Evolutionary conservation across 2,797 vertebrate genomes (phyloP).

Genomic region (Syngnathus rostellatus): DNA sequence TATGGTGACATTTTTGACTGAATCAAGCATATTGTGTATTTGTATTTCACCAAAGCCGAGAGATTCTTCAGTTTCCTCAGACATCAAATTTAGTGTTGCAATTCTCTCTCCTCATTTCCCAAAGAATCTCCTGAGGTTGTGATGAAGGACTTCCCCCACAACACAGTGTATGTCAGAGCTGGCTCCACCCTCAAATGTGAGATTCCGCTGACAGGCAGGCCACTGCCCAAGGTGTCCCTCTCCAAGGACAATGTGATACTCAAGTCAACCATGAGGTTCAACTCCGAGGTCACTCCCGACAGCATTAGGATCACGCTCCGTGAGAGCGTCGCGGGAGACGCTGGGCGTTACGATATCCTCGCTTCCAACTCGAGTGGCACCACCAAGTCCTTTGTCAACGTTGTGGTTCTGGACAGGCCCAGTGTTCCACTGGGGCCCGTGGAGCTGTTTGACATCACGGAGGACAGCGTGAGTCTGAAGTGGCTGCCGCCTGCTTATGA

Average conservation of each 20-base stretch:
- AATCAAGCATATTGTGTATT: neutral
- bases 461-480: constrained; percentile 82
- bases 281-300: constrained; percentile 86
- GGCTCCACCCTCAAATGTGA: constrained; percentile 94
- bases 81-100: neutral
- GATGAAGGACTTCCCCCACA: constrained; percentile 90
- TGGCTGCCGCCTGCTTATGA: constrained; percentile 92
- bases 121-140: constrained; percentile 90
- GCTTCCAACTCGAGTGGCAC: constrained; percentile 92
- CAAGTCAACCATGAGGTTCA: constrained; percentile 94
- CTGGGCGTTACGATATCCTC: constrained; percentile 89
- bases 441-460: constrained; percentile 81
- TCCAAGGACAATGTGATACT: constrained; percentile 80
- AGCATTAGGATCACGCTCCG: constrained; percentile 84
- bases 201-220: constrained; percentile 86
- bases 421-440: constrained; percentile 86
- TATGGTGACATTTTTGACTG: neutral
- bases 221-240: constrained; percentile 85
- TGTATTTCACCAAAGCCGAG: neutral
- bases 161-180: constrained; percentile 87
- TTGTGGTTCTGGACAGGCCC: constrained; percentile 88
- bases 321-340: constrained; percentile 85
- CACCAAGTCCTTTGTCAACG: constrained; percentile 85
- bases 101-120: constrained; percentile 13
- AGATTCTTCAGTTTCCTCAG: neutral